Evolutionary conservation across 1,140 invertebrate species (phyloP), one percentile per base, ranked within the genome.

Genomic region (Hyles euphorbiae): DNA sequence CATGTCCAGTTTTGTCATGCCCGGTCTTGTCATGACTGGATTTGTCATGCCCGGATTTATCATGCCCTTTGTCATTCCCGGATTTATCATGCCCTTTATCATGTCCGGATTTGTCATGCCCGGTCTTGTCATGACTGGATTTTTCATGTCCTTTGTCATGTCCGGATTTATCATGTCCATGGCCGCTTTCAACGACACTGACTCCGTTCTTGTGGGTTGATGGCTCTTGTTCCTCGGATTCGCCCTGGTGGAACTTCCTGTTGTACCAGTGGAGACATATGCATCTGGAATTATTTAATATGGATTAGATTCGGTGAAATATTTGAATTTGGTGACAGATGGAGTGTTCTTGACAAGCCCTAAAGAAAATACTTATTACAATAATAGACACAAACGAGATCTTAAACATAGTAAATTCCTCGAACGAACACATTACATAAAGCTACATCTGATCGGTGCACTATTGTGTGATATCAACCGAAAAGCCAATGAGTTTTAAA

Each of bases 251-350:
- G 56, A 70, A 81, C 34, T 76, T 81, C 9, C 75, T 60, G 64
- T 81, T 83, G 63, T 73, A 83, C 77, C 81, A 87, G 58, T 88
- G 82, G 6, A 86, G 71, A 57, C 83, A 87, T 34, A 81, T 53
- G 63, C 82, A 87, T 58, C 85, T 88, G 78, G 10, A 82, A 79
- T 22, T 3, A 6, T 40, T 40, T 5, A 40, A 40, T 40, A 40
- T 40, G 22, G 22, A 22, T 22, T 22, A 22, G 22, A 22, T 22
- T 22, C 22, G 22, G 44, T 45, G 2, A 47, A 0, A 10, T 3
- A 0, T 47, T 10, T 22, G 22, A 11, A 11, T 47, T 5, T 11
- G 10, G 10, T 47, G 5, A 4, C 2, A 6, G 5, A 50, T 50
- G 48, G 22, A 48, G 7, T 45, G 2, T 45, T 45, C 7, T 45